Evolutionary conservation across 1,140 invertebrate species (phyloP).

Genomic region (Aphis gossypii): DNA sequence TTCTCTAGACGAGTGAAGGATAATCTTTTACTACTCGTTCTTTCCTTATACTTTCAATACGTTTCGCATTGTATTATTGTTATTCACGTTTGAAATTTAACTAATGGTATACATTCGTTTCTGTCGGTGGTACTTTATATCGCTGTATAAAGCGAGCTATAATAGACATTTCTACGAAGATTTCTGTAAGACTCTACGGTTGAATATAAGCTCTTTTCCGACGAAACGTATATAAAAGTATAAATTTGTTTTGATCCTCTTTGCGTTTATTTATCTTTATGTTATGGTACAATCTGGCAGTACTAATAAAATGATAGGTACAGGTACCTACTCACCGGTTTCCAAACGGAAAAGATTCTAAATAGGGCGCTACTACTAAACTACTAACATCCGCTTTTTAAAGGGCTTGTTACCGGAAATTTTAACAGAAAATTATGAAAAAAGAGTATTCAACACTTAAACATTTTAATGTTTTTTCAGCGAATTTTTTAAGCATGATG

Average conservation of each 20-base stretch:
- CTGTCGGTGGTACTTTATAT: not conserved
- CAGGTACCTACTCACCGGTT: not conserved
- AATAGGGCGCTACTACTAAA: not conserved
- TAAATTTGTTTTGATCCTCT: slow-evolving; percentile 17
- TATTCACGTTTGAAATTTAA: slow-evolving; percentile 14
- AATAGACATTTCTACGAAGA: slow-evolving; percentile 3
- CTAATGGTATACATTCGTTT: slow-evolving; percentile 11
- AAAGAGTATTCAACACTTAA: not conserved
- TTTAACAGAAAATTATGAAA: not conserved
- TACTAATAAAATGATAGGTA: slow-evolving; percentile 9
- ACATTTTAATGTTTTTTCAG: not conserved
- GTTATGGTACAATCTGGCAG: not conserved
- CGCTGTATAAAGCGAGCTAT: not conserved
- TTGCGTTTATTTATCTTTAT: slow-evolving; percentile 11
- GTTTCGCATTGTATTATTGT: not conserved
- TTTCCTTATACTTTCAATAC: not conserved
- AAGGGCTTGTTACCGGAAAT: not conserved
- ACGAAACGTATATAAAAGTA: not conserved
- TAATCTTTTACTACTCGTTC: not conserved
- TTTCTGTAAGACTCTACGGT: not conserved
- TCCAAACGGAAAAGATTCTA: not conserved
- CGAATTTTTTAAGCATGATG: not conserved
- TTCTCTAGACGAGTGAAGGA: not conserved
- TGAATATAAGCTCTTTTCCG: slow-evolving; percentile 11
- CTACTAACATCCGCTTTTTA: not conserved